Evolutionary conservation across 2,113 vertebrate species (phyloP).

Genomic region (Scomber japonicus): DNA sequence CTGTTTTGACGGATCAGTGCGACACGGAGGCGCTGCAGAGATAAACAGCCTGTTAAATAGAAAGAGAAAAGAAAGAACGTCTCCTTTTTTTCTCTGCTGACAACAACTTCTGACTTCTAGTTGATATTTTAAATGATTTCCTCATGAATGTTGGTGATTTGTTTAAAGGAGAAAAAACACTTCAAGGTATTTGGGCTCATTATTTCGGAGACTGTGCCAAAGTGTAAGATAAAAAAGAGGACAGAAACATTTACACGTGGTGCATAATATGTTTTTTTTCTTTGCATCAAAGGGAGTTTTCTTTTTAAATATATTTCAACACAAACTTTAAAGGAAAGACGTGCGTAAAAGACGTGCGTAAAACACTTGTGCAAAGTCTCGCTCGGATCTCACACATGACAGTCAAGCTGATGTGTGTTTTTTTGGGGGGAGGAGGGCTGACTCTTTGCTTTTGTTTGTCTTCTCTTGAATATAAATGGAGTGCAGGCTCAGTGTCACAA

Average conservation of each 20-base stretch:
- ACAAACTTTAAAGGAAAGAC: not conserved
- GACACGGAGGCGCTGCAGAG: constrained; percentile 47
- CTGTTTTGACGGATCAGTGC: constrained; percentile 66
- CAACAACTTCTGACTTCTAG: too few species aligned
- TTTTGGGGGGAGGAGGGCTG: not conserved
- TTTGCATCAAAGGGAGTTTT: constrained; percentile 17
- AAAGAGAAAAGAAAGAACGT: not conserved
- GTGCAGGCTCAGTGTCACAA: not conserved
- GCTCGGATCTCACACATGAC: not conserved
- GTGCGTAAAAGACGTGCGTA: not conserved
- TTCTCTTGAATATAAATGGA: not conserved
- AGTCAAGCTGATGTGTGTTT: too few species aligned
- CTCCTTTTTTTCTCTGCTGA: too few species aligned
- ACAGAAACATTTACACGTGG: not conserved
- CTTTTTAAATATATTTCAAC: not conserved
- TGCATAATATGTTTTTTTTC: not conserved
- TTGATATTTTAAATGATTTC: too few species aligned
- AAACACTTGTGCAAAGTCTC: not conserved
- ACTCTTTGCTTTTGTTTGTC: not conserved
- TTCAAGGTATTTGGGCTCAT: not conserved
- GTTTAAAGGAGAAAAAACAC: too few species aligned
- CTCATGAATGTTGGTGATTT: too few species aligned
- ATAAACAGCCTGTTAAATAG: not conserved
- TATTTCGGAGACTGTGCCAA: not conserved
- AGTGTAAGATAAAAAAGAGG: not conserved